Base-by-base conservation (phyloP, 2,113 vertebrate species). In the Bujurquina vittata region DNA sequence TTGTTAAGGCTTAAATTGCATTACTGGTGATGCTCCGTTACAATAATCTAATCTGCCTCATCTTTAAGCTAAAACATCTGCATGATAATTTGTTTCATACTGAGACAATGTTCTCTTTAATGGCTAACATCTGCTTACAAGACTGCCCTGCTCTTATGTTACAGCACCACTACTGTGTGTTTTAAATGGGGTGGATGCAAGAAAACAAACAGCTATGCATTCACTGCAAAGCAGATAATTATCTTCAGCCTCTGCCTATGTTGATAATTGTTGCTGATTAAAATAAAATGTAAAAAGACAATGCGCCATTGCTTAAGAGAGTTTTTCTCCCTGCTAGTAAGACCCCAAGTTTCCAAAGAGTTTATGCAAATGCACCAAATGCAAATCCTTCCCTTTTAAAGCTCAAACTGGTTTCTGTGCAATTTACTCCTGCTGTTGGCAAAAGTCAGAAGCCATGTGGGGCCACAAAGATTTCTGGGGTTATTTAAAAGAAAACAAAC, bases 51-150 rank as follows among this genome's bases (percentile, higher is more conserved):
- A 89, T 91, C 60, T 61, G 56, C 75, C 61, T 82, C 33, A 10
- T 20, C 77, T 62, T 75, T 57, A 69, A 85, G 49, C 35, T 58
- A 20, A 86, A 87, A 85, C 81, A 84, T 87, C 72, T 84, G 84
- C 61, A 58, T 82, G 35, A 17, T 80, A 67, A 90, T 81, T 77
- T 54, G 61, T 81, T 76, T 86, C 43, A 54, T 60, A 84, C 61
- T 26, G 29, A 61, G 82, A 56, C 61, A 31, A 55, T 58, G 29
- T 17, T 31, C 31, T 63, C 54, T 35, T 29, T 79, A 79, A 90
- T 74, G 26, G 31, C 35, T 56, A 79, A 23, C 86, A 79, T 75
- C 40, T 88, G 80, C 57, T 65, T 4, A 15, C 22, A 29, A 73
- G 57, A 61, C 72, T 69, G 55, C 7, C 40, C 29, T 80, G 62